phyloP scores from a whole-genome alignment of 2,797 vertebrate species.

The Peromyscus melanophrys region DNA sequence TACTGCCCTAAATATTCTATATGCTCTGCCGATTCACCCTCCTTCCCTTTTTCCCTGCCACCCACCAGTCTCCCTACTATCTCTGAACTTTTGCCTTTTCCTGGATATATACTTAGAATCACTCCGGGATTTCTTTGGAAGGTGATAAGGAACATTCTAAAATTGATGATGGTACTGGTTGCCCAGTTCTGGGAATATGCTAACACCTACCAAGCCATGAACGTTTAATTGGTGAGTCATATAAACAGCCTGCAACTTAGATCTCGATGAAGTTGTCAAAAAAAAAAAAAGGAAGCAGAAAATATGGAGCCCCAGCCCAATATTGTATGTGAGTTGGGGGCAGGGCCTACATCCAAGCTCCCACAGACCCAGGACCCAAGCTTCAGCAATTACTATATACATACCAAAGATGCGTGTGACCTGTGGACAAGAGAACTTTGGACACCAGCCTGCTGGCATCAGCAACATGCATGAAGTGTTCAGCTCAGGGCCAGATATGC shows the following conservation, averaged over 20 bases:
- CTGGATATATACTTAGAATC: not conserved
- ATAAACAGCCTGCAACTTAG: not conserved
- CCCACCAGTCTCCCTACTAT: not conserved
- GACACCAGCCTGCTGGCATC: not conserved
- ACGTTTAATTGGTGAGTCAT: not conserved
- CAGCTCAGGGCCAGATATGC: not conserved
- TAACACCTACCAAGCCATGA: not conserved
- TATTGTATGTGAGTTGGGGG: not conserved
- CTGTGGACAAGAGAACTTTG: not conserved
- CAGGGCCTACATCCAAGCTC: not conserved
- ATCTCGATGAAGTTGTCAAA: not conserved
- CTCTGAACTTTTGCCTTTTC: not conserved
- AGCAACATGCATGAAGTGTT: not conserved
- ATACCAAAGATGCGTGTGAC: not conserved
- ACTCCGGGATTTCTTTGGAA: not conserved
- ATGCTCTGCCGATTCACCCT: not conserved
- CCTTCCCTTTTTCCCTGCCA: too few species aligned
- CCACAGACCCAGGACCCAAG: not conserved
- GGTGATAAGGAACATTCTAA: not conserved
- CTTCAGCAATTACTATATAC: not conserved
- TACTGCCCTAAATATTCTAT: not conserved
- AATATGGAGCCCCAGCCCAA: not conserved
- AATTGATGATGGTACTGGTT: not conserved
- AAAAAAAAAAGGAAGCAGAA: not conserved
- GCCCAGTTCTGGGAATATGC: not conserved